Conservation (phyloP, 2,888 invertebrate species). For the Lithophane socia region DNA sequence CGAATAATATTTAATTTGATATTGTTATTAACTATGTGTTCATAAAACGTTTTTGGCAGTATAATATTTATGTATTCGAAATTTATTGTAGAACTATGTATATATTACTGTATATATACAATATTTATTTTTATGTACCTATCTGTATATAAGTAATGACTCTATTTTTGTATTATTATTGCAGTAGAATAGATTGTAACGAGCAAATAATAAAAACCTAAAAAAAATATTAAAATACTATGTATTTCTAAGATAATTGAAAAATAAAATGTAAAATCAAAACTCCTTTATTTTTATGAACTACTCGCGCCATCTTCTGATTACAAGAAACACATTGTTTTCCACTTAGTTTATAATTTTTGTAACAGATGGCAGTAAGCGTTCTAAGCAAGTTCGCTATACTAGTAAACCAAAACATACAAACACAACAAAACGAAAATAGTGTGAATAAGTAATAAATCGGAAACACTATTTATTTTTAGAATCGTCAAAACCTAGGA, state of each 20-base stretch:
- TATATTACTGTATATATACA: background rate
- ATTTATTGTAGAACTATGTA: slow-evolving; percentile 29
- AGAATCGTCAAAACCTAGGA: background rate
- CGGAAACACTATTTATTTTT: background rate
- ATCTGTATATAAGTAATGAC: slow-evolving; percentile 65
- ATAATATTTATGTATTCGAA: slow-evolving; percentile 68
- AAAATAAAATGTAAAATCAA: slow-evolving; percentile 24
- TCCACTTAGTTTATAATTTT: background rate
- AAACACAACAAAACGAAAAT: background rate
- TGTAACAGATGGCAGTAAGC: slow-evolving; percentile 35
- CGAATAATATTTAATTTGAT: slow-evolving; percentile 42
- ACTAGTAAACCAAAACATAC: background rate
- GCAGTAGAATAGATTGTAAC: slow-evolving; percentile 74
- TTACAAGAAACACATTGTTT: background rate
- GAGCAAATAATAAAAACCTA: slow-evolving; percentile 74
- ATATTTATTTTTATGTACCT: slow-evolving; percentile 30
- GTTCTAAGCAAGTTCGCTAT: background rate
- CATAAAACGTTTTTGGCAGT: slow-evolving; percentile 58
- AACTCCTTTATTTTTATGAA: background rate
- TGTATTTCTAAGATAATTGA: slow-evolving; percentile 47
- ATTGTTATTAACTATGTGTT: slow-evolving; percentile 50
- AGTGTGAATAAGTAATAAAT: background rate
- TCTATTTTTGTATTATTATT: slow-evolving; percentile 73
- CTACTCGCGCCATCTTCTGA: slow-evolving; percentile 33
- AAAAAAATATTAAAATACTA: slow-evolving; percentile 65